phyloP scores from a whole-genome alignment of 1,140 invertebrate species.

The Limonius californicus region DNA sequence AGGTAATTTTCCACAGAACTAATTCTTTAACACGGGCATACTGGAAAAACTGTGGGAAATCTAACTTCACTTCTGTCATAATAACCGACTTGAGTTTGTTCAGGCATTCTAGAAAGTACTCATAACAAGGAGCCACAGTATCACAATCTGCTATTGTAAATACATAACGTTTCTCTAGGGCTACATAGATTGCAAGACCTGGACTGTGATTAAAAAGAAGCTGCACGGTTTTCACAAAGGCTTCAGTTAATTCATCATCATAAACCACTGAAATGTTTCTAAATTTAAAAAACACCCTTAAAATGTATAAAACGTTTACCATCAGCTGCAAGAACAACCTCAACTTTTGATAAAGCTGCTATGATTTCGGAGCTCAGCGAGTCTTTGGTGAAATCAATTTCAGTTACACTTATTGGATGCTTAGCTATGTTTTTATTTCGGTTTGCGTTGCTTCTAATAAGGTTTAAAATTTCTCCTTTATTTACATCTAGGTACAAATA shows the following conservation, averaged over 20 bases:
- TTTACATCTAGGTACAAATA: slow-evolving; percentile 60
- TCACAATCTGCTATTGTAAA: slow-evolving; percentile 78
- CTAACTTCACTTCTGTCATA: slow-evolving; percentile 60
- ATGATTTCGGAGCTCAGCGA: slow-evolving; percentile 55
- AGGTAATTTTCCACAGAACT: slow-evolving; percentile 68
- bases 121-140: slow-evolving; percentile 77
- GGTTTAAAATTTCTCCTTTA: slow-evolving; percentile 65
- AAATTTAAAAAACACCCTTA: background rate
- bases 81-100: slow-evolving; percentile 49
- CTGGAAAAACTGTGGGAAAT: slow-evolving; percentile 78
- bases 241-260: slow-evolving; percentile 77
- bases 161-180: slow-evolving; percentile 82
- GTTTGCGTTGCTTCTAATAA: slow-evolving; percentile 66
- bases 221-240: slow-evolving; percentile 71
- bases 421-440: slow-evolving; percentile 58
- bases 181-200: slow-evolving; percentile 67
- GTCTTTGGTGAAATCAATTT: slow-evolving; percentile 65
- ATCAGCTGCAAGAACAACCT: slow-evolving; percentile 72
- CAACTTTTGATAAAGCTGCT: slow-evolving; percentile 52
- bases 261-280: slow-evolving; percentile 69
- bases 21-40: slow-evolving; percentile 76
- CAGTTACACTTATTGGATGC: slow-evolving; percentile 52
- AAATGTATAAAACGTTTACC: slow-evolving; percentile 52
- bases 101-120: slow-evolving; percentile 68
- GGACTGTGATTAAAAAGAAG: slow-evolving; percentile 60